These are phyloP conservation scores for Thalassoma bifasciatum DNA, from an alignment of 2,113 vertebrate species.

Conservation along the genomic window DNA sequence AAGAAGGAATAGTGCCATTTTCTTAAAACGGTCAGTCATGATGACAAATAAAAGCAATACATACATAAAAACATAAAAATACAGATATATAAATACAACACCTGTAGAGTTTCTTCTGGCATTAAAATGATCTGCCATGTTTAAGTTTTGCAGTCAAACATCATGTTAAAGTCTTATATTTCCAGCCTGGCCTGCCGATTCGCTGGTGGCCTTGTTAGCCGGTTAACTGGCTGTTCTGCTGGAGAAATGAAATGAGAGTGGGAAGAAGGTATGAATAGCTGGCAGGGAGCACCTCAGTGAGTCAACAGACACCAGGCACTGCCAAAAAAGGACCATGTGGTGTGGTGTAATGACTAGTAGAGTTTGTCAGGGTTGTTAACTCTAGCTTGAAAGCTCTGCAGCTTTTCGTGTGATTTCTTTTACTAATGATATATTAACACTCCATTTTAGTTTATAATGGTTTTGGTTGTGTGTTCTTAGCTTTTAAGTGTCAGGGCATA, in stretches of 20 bases:
- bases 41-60: too few species aligned
- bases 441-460: too few species aligned
- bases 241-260: conserved; percentile 58
- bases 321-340: conserved; percentile 55
- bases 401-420: conserved; percentile 3
- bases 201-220: conserved; percentile 21
- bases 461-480: background rate
- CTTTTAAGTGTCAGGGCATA: background rate
- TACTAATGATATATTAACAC: conserved; percentile 1
- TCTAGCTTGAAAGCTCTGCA: conserved; percentile 13
- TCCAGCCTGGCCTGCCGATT: conserved; percentile 24
- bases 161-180: conserved; percentile 42
- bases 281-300: conserved; percentile 59
- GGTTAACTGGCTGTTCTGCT: conserved; percentile 50
- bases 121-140: background rate
- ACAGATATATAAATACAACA: too few species aligned
- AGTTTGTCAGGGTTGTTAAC: conserved; percentile 28
- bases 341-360: conserved; percentile 31
- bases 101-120: too few species aligned
- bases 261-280: conserved; percentile 71
- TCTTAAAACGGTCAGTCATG: too few species aligned
- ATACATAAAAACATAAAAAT: too few species aligned
- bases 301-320: conserved; percentile 56
- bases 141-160: background rate
- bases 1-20: too few species aligned